These are phyloP conservation scores for Punctoribates punctum DNA, from an alignment of 2,888 invertebrate genomes.

Conservation along the genomic window DNA sequence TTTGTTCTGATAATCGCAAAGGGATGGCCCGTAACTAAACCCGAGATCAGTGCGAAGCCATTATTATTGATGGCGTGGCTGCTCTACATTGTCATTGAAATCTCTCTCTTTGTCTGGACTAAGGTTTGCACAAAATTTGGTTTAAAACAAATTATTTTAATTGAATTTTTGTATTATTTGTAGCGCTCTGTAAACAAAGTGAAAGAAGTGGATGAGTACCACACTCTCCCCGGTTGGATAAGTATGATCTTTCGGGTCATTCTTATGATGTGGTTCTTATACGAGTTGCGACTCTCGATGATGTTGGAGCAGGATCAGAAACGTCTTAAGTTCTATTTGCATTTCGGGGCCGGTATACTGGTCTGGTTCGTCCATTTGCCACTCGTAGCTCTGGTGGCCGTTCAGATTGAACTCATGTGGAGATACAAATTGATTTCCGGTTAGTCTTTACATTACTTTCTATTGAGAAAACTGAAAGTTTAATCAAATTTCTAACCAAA, in stretches of 20 bases:
- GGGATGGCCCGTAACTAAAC: conserved; percentile 91
- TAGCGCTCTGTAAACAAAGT: conserved; percentile 68
- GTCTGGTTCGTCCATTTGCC: conserved; percentile 98
- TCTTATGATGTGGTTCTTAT: conserved; percentile 85
- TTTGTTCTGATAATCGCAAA: conserved; percentile 85
- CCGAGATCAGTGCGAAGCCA: conserved; percentile 81
- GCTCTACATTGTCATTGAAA: conserved; percentile 82
- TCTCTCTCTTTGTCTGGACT: conserved; percentile 91
- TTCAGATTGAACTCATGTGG: conserved; percentile 91
- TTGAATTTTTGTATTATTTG: not conserved
- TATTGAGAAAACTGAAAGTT: not conserved
- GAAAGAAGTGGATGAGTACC: conserved; percentile 93
- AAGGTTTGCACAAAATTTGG: conserved; percentile 64
- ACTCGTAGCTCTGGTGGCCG: conserved; percentile 83
- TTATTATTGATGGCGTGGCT: conserved; percentile 83
- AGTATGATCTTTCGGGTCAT: conserved; percentile 78
- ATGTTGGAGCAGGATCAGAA: conserved; percentile 72
- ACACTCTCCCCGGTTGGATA: conserved; percentile 96
- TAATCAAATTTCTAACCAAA: conserved; percentile 1
- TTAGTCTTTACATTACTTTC: conserved; percentile 55
- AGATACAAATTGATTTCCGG: conserved; percentile 87
- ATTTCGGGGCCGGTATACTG: conserved; percentile 93
- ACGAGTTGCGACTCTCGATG: conserved; percentile 69
- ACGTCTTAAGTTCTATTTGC: conserved; percentile 86
- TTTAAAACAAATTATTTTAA: not conserved